Conservation (phyloP, 2,113 vertebrate genomes). For the Hippolais icterina region DNA sequence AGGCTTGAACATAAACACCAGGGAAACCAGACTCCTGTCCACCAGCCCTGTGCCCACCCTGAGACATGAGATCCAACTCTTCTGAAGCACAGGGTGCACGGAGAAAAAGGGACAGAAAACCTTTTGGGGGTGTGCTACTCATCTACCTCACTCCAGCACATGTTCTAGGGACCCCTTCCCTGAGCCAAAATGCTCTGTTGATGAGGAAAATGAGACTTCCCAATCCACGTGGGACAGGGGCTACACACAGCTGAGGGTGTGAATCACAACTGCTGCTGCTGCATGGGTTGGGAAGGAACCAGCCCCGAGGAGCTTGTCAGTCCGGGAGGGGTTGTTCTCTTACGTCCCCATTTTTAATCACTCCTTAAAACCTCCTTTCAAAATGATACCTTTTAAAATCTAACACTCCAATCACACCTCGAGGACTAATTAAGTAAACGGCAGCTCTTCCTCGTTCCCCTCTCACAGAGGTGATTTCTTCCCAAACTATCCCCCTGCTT, state of each 20-base stretch:
- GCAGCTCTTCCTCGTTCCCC: not conserved
- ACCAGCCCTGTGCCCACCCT: not conserved
- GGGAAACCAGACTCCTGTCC: not conserved
- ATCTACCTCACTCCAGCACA: not conserved
- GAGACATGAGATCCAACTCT: not conserved
- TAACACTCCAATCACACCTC: not conserved
- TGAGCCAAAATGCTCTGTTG: not conserved
- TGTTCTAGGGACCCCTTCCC: not conserved
- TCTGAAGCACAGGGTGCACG: rapidly evolving
- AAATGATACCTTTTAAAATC: not conserved
- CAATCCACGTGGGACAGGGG: not conserved
- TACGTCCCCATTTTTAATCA: not conserved
- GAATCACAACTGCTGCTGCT: not conserved
- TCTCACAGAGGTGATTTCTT: not conserved
- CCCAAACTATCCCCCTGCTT: not conserved
- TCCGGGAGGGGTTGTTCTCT: not conserved
- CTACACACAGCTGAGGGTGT: not conserved
- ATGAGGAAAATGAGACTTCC: not conserved
- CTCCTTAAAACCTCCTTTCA: not conserved
- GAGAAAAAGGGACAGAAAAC: not conserved
- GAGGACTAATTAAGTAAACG: not conserved
- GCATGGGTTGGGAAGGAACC: not conserved
- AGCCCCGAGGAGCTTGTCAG: not conserved
- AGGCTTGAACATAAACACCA: not conserved
- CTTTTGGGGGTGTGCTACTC: not conserved